Conservation (phyloP, 2,888 invertebrate species). For the Calliphora vomitoria region DNA sequence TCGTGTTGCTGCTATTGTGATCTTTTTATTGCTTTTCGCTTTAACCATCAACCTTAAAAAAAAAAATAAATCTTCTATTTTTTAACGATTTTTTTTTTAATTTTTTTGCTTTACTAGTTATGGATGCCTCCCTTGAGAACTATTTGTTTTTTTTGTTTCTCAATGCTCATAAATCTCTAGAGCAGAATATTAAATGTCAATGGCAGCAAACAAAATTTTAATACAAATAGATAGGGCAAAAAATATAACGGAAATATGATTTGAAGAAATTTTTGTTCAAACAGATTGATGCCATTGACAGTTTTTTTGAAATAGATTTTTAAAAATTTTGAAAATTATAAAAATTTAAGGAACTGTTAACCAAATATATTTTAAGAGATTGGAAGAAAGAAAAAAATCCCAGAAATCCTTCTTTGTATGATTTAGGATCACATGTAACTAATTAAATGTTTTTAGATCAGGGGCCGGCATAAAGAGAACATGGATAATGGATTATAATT, state of each 20-base stretch:
- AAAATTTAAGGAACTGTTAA: too few relatives aligned
- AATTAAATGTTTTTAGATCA: too few relatives aligned
- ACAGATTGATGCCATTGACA: too few relatives aligned
- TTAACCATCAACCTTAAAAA: not conserved
- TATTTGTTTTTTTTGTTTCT: not conserved
- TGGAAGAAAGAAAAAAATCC: too few relatives aligned
- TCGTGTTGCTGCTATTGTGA: conserved; percentile 32
- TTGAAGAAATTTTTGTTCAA: not conserved
- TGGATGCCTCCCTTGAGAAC: conserved; percentile 39
- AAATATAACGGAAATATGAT: not conserved
- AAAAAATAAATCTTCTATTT: not conserved
- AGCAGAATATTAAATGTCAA: conserved; percentile 14
- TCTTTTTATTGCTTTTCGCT: conserved; percentile 41
- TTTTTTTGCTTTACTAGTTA: not conserved
- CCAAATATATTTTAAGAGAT: too few relatives aligned
- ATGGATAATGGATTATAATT: too few relatives aligned
- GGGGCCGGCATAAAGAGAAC: too few relatives aligned
- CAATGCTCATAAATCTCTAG: conserved; percentile 23
- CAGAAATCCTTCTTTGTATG: too few relatives aligned
- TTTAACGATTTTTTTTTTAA: not conserved
- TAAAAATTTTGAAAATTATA: too few relatives aligned
- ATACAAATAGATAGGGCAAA: not conserved
- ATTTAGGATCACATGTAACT: too few relatives aligned
- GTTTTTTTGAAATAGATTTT: too few relatives aligned
- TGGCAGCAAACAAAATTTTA: conserved; percentile 5